Base-by-base conservation (phyloP, 2,797 vertebrate species). In the Botia kubotai region DNA sequence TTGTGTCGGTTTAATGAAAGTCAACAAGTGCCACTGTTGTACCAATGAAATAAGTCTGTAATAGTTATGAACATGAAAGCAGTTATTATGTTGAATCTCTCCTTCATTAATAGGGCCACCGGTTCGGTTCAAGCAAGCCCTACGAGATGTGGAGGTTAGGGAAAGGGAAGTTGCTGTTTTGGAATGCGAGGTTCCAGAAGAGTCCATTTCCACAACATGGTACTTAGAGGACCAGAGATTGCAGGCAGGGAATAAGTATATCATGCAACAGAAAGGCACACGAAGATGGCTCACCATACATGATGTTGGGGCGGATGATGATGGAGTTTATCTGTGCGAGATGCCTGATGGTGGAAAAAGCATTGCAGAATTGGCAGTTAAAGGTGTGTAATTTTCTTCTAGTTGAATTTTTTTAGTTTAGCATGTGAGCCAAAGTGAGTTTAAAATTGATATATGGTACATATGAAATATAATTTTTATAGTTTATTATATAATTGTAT, bases 301-400 rank as follows among this genome's bases (percentile, higher is more conserved):
- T 0, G 94, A 97, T 0, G 92, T 96, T 0, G 94, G 93, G 77
- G 93, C 93, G 0, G 97, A 99, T 0, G 98, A 99, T 0, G 98
- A 99, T 0, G 97, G 98, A 2, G 93, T 99, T 72, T 99, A 99
- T 85, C 94, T 99, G 53, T 99, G 97, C 33, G 97, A 98, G 91
- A 98, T 97, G 95, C 93, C 96, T 16, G 95, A 96, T 82, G 96
- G 97, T 14, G 96, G 92, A 3, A 96, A 96, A 90, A 97, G 94
- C 23, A 95, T 99, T 0, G 97, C 97, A 0, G 97, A 97, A 63
- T 92, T 99, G 5, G 94, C 96, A 0, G 97, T 99, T 39, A 96
- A 95, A 97, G 97, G 98, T 98, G 72, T 4, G 89, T 50, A 39
- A 26, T 50, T 39, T 17, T 12, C 33, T 65, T 7, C 1, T 14